phyloP scores from a whole-genome alignment of 2,113 vertebrate genomes.

The Spermophilus dauricus region DNA sequence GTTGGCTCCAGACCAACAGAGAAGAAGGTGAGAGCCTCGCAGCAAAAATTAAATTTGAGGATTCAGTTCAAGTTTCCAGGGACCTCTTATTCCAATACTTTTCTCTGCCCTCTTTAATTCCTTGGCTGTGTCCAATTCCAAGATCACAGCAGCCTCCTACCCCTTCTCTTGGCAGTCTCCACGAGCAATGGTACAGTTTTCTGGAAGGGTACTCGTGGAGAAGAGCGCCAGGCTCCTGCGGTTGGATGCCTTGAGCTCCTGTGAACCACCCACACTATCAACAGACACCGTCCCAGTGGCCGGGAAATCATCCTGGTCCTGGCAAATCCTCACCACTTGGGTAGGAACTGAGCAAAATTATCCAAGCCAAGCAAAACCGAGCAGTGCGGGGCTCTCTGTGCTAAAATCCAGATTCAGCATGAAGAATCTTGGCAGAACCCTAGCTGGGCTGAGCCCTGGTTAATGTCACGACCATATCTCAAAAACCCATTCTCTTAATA shows the following conservation, averaged over 20 bases:
- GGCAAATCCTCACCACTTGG: conserved; percentile 80
- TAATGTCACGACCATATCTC: conserved; percentile 71
- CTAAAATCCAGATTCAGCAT: conserved; percentile 85
- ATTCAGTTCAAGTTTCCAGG: neutral
- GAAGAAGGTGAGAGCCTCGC: neutral
- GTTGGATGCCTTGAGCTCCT: conserved; percentile 84
- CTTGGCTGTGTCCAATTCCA: neutral
- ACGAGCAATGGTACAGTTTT: conserved; percentile 1
- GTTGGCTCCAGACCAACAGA: neutral
- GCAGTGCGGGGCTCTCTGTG: conserved; percentile 63
- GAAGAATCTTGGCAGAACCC: conserved; percentile 84
- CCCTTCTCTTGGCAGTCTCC: neutral
- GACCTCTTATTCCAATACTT: neutral
- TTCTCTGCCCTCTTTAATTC: conserved; percentile 34
- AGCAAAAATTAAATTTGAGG: neutral
- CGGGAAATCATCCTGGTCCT: conserved; percentile 81
- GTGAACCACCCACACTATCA: conserved; percentile 82
- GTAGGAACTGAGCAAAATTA: conserved; percentile 81
- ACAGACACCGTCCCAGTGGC: conserved; percentile 79
- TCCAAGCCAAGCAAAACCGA: conserved; percentile 86
- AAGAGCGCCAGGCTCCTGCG: conserved; percentile 79
- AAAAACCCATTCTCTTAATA: conserved; percentile 78
- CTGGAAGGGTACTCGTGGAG: conserved; percentile 42
- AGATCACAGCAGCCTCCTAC: neutral
- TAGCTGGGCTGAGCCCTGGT: conserved; percentile 82